phyloP scores from a whole-genome alignment of 1,140 invertebrate genomes.

The Pseudomyrmex concolor region DNA sequence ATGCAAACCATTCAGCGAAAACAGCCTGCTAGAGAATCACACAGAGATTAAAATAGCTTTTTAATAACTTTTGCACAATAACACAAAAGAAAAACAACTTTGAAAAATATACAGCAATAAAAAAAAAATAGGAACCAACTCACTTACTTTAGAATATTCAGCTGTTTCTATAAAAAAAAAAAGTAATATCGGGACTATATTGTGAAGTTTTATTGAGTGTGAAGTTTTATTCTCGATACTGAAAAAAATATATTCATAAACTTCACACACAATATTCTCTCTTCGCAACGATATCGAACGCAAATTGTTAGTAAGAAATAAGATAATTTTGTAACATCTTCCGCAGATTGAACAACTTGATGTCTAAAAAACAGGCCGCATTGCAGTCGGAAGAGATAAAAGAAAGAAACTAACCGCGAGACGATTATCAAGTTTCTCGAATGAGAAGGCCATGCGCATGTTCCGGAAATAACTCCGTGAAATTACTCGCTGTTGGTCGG shows the following conservation, averaged over 20 bases:
- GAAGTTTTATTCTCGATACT: too few relatives aligned
- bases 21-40: background rate
- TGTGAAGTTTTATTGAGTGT: too few relatives aligned
- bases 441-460: slow-evolving; percentile 67
- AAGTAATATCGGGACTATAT: too few relatives aligned
- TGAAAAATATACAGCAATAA: too few relatives aligned
- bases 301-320: background rate
- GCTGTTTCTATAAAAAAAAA: too few relatives aligned
- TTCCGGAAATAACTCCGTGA: slow-evolving; percentile 71
- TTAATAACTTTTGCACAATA: too few relatives aligned
- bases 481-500: slow-evolving; percentile 66
- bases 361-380: background rate
- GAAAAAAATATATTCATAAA: background rate
- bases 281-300: background rate
- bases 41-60: too few relatives aligned
- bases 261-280: background rate
- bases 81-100: too few relatives aligned
- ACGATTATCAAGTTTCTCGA: slow-evolving; percentile 74
- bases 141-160: too few relatives aligned
- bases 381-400: slow-evolving; percentile 27
- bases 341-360: background rate
- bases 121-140: too few relatives aligned
- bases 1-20: background rate
- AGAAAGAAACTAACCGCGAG: background rate
- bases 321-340: background rate